Evolutionary conservation across 2,888 invertebrate species (phyloP), one percentile per base, ranked within the genome.

Genomic region (Polymixis flavicincta): DNA sequence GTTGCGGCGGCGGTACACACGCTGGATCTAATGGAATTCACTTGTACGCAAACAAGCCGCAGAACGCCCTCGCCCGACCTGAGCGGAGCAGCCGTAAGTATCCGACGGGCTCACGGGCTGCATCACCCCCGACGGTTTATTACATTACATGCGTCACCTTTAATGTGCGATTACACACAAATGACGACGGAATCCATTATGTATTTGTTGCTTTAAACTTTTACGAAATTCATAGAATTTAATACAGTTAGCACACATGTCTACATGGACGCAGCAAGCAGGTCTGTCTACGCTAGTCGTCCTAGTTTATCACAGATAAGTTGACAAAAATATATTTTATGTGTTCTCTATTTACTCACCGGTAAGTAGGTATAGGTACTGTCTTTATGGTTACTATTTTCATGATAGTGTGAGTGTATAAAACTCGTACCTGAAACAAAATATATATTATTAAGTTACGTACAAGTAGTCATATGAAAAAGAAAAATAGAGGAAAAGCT

Each of bases 11-110:
- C 90, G 90, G 92, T 93, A 93, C 93, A 94, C 93, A 93, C 92
- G 93, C 91, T 91, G 94, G 93, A 93, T 95, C 95, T 96, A 96
- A 96, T 96, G 96, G 96, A 96, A 96, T 96, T 96, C 94, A 92
- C 96, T 95, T 96, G 96, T 96, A 95, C 93, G 96, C 95, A 96
- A 96, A 96, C 96, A 96, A 93, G 94, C 94, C 94, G 91, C 94
- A 92, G 90, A 91, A 90, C 92, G 92, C 93, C 91, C 91, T 90
- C 89, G 89, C 91, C 90, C 89, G 90, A 91, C 91, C 90, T 91
- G 91, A 89, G 88, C 86, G 86, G 85, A 87, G 86, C 88, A 85
- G 86, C 83, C 86, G 88, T 90, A 89, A 92, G 90, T 92, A 90
- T 89, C 89, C 89, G 89, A 87, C 87, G 87, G 57, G 59, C 59